Evolutionary conservation across 2,113 vertebrate genomes (phyloP), one percentile per base, ranked within the genome.

Genomic region (Callorhinus ursinus): DNA sequence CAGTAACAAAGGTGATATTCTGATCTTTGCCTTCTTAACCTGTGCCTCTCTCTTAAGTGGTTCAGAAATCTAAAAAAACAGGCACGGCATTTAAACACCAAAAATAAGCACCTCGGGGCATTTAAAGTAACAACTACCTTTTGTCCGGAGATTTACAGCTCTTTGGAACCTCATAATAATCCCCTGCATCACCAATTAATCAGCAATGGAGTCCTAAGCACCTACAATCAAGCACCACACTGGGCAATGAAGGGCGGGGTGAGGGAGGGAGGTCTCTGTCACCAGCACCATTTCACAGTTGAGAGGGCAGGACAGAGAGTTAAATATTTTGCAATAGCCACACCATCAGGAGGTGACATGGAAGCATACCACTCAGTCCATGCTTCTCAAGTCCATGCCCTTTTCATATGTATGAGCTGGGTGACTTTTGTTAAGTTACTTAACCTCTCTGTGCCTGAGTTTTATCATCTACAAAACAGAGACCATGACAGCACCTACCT

Each of bases 21-120:
- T 96, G n/a, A 85, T 65, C 89, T 95, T 63, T 19, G n/a, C 26
- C 10, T 82, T 55, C 59, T 63, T 76, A 21, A 63, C 5, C 31
- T 21, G 15, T 79, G 80, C 74, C 53, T 74, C 51, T 91, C 84
- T 94, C 67, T 77, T 65, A n/a, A 79, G 85, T 51, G 51, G 69
- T 65, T 90, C 39, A 39, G 16, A 96, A 77, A 95, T 79, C 69
- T 94, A 57, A 94, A 94, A 94, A 85, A 88, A 63, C 53, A 93
- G 28, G 8, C 2, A 0, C 28, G 53, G 42, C 53, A 42, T 81
- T 88, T 65, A 81, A 92, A 94, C 71, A 9, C 49, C 91, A 90
- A 57, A 49, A 51, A 57, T 59, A 80, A 94, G 55, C 6, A 16
- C 53, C 7, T 8, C 19, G 2, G 26, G 53, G 42, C 81, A 61